Percentiles rank a stretch among this genome's conserved stretches.
Evolutionary conservation across 2,113 vertebrate genomes (phyloP).

Genomic region (Microtus montanus): DNA sequence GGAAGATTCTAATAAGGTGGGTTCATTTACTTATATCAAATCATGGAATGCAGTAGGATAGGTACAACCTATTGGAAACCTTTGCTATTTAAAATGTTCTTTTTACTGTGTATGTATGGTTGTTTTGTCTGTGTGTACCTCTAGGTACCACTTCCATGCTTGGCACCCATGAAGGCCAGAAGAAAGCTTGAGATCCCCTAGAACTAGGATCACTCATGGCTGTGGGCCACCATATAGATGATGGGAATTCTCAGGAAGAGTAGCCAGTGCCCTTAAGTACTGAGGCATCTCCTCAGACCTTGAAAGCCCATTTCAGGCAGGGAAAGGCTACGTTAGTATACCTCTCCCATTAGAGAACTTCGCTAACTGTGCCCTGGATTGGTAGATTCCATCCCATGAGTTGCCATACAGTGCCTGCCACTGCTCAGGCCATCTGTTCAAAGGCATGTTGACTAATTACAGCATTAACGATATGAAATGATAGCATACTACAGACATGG

Average conservation of each 20-base stretch:
- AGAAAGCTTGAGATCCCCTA: background rate
- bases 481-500: background rate
- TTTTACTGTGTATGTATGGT: background rate
- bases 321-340: background rate
- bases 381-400: background rate
- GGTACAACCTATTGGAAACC: background rate
- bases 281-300: too few relatives aligned
- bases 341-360: background rate
- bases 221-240: background rate
- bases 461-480: background rate
- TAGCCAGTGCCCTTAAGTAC: too few relatives aligned
- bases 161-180: background rate
- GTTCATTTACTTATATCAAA: background rate
- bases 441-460: background rate
- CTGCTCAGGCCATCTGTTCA: background rate
- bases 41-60: too few relatives aligned
- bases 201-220: background rate
- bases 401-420: background rate
- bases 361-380: background rate
- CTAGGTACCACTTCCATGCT: background rate
- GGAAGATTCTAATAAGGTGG: background rate
- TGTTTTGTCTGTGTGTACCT: background rate
- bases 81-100: background rate
- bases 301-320: background rate
- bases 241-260: background rate